Percentiles rank a stretch among this genome's conserved stretches.
Evolutionary conservation across 1,140 invertebrate genomes (phyloP).

Genomic region (Drosophila leontia): DNA sequence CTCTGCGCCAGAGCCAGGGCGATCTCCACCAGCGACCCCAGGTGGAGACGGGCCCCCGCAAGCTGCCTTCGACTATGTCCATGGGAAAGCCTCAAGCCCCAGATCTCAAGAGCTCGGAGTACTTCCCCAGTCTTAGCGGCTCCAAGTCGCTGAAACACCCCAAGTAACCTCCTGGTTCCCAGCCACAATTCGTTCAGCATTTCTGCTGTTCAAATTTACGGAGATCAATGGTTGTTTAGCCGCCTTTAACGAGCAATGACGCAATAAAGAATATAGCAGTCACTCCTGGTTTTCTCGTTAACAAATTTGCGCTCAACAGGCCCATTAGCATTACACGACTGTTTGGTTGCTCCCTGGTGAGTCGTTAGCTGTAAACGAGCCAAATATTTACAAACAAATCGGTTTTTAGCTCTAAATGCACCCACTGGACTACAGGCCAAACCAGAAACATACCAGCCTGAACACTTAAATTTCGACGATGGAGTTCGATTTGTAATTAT

Average conservation of each 20-base stretch:
- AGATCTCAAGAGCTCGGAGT: slow-evolving; percentile 62
- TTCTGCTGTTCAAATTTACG: slow-evolving; percentile 46
- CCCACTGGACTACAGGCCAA: slow-evolving; percentile 46
- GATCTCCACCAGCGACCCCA: slow-evolving; percentile 26
- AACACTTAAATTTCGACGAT: background rate
- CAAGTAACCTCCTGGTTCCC: slow-evolving; percentile 42
- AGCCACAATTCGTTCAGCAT: background rate
- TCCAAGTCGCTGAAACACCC: slow-evolving; percentile 42
- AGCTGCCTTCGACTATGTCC: slow-evolving; percentile 1
- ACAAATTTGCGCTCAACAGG: slow-evolving; percentile 51
- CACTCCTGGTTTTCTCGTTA: slow-evolving; percentile 21
- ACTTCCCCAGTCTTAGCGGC: slow-evolving; percentile 50
- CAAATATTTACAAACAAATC: slow-evolving; percentile 72
- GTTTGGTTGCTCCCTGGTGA: slow-evolving; percentile 42
- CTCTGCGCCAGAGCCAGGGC: slow-evolving; percentile 63
- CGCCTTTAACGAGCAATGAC: background rate
- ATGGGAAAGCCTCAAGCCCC: slow-evolving; percentile 49
- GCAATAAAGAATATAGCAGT: slow-evolving; percentile 26
- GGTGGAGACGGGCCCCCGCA: slow-evolving; percentile 1
- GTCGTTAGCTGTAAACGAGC: slow-evolving; percentile 61
- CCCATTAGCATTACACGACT: slow-evolving; percentile 50
- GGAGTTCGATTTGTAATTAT: slow-evolving; percentile 7
- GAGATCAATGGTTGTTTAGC: slow-evolving; percentile 20
- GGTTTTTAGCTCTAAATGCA: slow-evolving; percentile 58
- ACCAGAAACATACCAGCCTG: slow-evolving; percentile 3